Conservation (phyloP, 1,140 invertebrate genomes). For the Macrosteles quadrilineatus region DNA sequence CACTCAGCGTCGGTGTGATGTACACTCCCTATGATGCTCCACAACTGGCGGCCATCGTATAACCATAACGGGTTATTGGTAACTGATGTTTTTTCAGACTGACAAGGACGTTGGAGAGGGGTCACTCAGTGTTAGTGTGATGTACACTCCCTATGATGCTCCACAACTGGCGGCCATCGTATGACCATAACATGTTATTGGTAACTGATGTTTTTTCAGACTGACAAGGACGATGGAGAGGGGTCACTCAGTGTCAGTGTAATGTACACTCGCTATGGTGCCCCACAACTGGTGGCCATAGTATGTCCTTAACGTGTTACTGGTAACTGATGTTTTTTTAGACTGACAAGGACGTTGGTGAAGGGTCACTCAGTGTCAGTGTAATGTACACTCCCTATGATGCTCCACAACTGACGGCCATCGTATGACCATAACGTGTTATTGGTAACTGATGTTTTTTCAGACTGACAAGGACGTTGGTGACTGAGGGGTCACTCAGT, state of each 20-base stretch:
- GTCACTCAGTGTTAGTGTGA: slow-evolving; percentile 71
- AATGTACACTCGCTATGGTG: slow-evolving; percentile 83
- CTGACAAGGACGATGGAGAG: slow-evolving; percentile 58
- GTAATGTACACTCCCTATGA: slow-evolving; percentile 85
- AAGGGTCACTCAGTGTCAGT: slow-evolving; percentile 71
- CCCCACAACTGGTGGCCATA: slow-evolving; percentile 70
- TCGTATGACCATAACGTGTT: slow-evolving; percentile 79
- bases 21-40: slow-evolving; percentile 83
- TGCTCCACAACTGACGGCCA: slow-evolving; percentile 67
- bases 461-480: slow-evolving; percentile 55
- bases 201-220: neutral
- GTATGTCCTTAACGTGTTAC: slow-evolving; percentile 78
- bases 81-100: too few relatives aligned
- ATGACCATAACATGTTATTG: slow-evolving; percentile 74
- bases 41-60: slow-evolving; percentile 75
- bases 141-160: slow-evolving; percentile 84
- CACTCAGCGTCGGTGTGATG: slow-evolving; percentile 74
- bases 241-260: slow-evolving; percentile 73
- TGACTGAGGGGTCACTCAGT: slow-evolving; percentile 67
- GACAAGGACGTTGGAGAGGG: too few relatives aligned
- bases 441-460: too few relatives aligned
- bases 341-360: too few relatives aligned
- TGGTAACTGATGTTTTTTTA: too few relatives aligned
- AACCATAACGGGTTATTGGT: slow-evolving; percentile 74
- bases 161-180: slow-evolving; percentile 75